A percentile compares a stretch with the other conserved stretches of the same genome.
phyloP scores from a whole-genome alignment of 1,140 invertebrate genomes.

The Lasioglossum baleicum region DNA sequence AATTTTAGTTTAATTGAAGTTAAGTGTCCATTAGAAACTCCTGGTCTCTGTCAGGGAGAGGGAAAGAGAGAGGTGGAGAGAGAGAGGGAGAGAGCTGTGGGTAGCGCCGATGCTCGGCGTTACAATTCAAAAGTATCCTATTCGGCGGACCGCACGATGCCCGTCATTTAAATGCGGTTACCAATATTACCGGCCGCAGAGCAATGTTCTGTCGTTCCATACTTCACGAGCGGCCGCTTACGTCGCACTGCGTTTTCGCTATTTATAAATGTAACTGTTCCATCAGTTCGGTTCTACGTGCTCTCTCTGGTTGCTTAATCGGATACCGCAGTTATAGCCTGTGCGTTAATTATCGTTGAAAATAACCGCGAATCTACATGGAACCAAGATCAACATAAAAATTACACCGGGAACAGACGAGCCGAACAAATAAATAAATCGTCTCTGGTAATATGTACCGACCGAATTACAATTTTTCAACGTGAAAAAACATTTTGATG shows the following conservation, averaged over 20 bases:
- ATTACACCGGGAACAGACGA: not conserved
- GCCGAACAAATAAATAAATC: too few relatives aligned
- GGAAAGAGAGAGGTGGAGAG: too few relatives aligned
- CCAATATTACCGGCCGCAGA: slow-evolving; percentile 25
- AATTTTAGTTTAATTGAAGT: slow-evolving; percentile 58
- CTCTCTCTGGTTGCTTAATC: not conserved
- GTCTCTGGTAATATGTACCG: too few relatives aligned
- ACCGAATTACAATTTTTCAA: too few relatives aligned
- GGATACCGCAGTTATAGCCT: not conserved
- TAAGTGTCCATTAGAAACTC: slow-evolving; percentile 53
- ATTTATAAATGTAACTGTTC: slow-evolving; percentile 18
- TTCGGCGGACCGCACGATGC: slow-evolving; percentile 34
- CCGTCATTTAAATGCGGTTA: slow-evolving; percentile 44
- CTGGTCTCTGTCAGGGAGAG: slow-evolving; percentile 2
- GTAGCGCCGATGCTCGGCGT: slow-evolving; percentile 4
- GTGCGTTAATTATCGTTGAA: not conserved
- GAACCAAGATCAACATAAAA: not conserved
- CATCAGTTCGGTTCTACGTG: not conserved
- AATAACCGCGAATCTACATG: not conserved
- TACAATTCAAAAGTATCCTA: slow-evolving; percentile 46
- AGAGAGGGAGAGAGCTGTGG: not conserved
- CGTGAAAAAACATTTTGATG: too few relatives aligned
- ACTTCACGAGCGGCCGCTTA: slow-evolving; percentile 4
- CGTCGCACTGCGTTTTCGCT: not conserved
- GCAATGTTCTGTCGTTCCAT: slow-evolving; percentile 8